Evolutionary conservation across 2,797 vertebrate genomes (phyloP), one percentile per base, ranked within the genome.

Genomic region (Gallinago solitaria): DNA sequence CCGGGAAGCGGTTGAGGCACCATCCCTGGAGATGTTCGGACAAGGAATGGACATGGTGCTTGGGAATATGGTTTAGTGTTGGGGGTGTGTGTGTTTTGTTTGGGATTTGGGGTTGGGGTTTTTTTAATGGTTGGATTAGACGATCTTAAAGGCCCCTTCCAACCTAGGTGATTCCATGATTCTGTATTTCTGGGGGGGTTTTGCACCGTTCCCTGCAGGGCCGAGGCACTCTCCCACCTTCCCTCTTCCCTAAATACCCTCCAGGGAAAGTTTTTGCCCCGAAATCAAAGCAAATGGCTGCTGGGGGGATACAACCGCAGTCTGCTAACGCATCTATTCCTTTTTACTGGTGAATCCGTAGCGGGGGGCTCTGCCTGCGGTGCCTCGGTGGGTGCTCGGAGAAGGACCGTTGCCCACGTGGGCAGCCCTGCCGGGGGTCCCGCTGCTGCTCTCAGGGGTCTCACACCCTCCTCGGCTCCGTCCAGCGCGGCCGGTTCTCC

Each of bases 401-500:
- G 75, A 30, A 54, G 63, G 33, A 65, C 18, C 9, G 25, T 33
- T 7, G 17, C 60, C 65, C 53, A 3, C 1, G 2, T 16, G 2
- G n/a, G 43, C 12, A 24, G 77, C 48, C 79, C 59, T 71, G 47
- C 54, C 9, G 15, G 33, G 7, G 35, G 16, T 73, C 50, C 11
- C 5, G 15, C 9, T 2, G 51, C 75, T 24, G 27, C 13, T 47
- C 27, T 3, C 8, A 1, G 5, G 24, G 12, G 32, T 20, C 0
- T 59, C 19, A 3, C 45, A 4, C 35, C 41, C 69, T 6, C 12
- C 80, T 63, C 20, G 1, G 47, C 25, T 73, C 50, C 27, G 1
- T 21, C 30, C 8, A 32, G 11, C 5, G 8, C 0, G 0, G 23
- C 25, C 4, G 2, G 4, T 39, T 48, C 39, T 51, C 11, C 4